Conservation (phyloP, 64 coral and sea anemone species). For the Porites lutea region DNA sequence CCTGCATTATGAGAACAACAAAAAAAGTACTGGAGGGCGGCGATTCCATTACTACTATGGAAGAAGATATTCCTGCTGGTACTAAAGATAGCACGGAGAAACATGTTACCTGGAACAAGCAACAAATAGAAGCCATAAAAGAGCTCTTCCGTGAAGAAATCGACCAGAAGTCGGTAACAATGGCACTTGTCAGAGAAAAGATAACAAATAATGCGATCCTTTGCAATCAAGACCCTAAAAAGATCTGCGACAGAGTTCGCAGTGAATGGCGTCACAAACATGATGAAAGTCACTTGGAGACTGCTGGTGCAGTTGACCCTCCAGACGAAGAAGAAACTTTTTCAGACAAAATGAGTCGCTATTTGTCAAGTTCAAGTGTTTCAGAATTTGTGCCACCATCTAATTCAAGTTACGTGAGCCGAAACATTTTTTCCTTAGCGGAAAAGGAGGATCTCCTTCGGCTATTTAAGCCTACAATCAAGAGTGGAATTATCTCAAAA, state of each 20-base stretch:
- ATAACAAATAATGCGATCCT: conserved; percentile 26
- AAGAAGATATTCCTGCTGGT: no score
- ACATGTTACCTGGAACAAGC: no score
- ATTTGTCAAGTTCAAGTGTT: not conserved
- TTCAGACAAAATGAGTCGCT: not conserved
- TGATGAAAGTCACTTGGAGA: no score
- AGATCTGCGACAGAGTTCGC: conserved; percentile 52
- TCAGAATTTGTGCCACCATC: not conserved
- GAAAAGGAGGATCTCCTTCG: conserved; percentile 4
- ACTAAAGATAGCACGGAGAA: no score
- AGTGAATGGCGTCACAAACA: conserved; percentile 22
- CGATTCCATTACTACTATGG: not conserved
- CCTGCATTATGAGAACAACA: not conserved
- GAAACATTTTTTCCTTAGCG: not conserved
- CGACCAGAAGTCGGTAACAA: conserved; percentile 32
- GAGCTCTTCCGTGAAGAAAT: conserved; percentile 1
- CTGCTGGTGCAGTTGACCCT: not conserved
- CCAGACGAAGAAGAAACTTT: not conserved
- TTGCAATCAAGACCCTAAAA: not conserved
- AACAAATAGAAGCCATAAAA: no score
- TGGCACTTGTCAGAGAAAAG: conserved; percentile 43
- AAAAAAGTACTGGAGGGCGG: not conserved
- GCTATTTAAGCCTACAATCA: not conserved
- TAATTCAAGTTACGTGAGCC: conserved; percentile 19
- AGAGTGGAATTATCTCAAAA: conserved; percentile 14